Evolutionary conservation across 2,888 invertebrate genomes (phyloP).

Genomic region (Julus scanicus): DNA sequence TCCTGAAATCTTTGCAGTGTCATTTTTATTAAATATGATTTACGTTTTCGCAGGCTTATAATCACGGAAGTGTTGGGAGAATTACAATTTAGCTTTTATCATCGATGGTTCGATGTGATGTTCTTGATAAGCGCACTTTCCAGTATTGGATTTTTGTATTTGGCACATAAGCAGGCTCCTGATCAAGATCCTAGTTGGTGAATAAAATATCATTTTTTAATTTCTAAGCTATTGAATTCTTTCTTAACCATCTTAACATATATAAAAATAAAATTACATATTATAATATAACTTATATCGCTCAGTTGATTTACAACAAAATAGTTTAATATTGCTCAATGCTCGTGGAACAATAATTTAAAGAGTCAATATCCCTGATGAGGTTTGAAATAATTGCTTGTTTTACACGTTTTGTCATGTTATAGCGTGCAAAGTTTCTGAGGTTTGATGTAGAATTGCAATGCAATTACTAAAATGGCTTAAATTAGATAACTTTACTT

Average conservation of each 20-base stretch:
- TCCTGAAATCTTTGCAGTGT: neutral
- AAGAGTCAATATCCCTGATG: no score
- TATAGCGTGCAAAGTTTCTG: no score
- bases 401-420: no score
- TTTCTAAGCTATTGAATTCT: neutral
- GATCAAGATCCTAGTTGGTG: conserved; percentile 55
- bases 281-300: neutral
- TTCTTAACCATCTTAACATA: neutral
- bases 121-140: conserved; percentile 96
- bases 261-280: neutral
- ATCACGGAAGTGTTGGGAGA: conserved; percentile 94
- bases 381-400: no score
- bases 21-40: conserved; percentile 47
- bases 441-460: neutral
- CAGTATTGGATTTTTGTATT: conserved; percentile 93
- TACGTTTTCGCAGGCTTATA: conserved; percentile 75
- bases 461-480: neutral
- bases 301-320: no score
- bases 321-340: no score
- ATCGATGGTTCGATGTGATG: conserved; percentile 99
- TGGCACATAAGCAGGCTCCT: conserved; percentile 92
- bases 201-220: neutral
- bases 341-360: no score
- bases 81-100: conserved; percentile 98
- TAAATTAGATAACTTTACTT: no score